Conservation (phyloP, 2,888 invertebrate species). For the Encarsia formosa region DNA sequence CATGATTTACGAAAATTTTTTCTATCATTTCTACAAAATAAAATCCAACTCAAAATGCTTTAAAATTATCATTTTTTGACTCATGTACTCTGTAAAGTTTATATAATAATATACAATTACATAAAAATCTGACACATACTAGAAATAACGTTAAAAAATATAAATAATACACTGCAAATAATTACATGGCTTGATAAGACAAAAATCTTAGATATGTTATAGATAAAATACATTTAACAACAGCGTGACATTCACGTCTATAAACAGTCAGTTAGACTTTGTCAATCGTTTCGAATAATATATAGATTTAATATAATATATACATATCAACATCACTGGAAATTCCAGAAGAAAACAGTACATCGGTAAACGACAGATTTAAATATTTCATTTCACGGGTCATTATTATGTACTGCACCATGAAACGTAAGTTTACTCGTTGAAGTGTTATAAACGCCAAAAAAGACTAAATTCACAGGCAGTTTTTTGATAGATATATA, state of each 20-base stretch:
- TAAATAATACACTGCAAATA: conserved; percentile 13
- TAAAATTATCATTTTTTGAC: conserved; percentile 12
- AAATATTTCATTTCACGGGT: conserved; percentile 8
- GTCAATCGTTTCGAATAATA: conserved; percentile 14
- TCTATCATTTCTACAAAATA: conserved; percentile 12
- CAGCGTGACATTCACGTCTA: conserved; percentile 6
- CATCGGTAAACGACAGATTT: conserved; percentile 10
- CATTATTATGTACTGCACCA: neutral
- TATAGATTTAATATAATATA: conserved; percentile 7
- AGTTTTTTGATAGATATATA: conserved; percentile 15
- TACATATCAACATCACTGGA: conserved; percentile 19
- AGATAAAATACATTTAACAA: conserved; percentile 24
- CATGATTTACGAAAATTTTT: conserved; percentile 19
- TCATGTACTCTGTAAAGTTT: conserved; percentile 17
- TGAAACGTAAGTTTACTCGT: conserved; percentile 6
- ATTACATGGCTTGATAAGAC: conserved; percentile 17
- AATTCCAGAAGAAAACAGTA: conserved; percentile 12
- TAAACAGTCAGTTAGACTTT: conserved; percentile 10
- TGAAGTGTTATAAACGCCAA: conserved; percentile 14
- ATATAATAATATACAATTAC: conserved; percentile 15
- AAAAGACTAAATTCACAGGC: conserved; percentile 18
- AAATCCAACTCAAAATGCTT: conserved; percentile 17
- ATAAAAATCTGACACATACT: too few relatives aligned
- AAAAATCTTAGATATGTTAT: conserved; percentile 18
- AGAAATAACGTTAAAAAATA: too few relatives aligned